phyloP scores from a whole-genome alignment of 1,140 invertebrate genomes.

The Bombus consobrinus region DNA sequence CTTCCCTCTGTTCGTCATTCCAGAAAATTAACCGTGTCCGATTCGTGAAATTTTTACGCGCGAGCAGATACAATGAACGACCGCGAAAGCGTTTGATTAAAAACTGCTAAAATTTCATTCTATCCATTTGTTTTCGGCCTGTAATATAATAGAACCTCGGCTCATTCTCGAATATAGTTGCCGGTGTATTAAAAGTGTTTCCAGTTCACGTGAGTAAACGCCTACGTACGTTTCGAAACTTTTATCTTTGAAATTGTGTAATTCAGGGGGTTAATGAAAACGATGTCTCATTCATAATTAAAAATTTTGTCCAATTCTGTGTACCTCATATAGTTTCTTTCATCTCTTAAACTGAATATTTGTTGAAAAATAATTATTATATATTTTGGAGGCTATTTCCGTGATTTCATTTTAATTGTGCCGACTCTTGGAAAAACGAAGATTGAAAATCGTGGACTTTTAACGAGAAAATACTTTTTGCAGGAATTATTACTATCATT shows the following conservation, averaged over 20 bases:
- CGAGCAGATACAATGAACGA: not conserved
- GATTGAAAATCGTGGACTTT: not conserved
- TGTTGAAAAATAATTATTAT: not conserved
- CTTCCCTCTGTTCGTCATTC: not conserved
- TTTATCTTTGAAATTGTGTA: not conserved
- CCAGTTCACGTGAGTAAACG: not conserved
- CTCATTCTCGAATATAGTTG: not conserved
- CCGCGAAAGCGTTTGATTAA: constrained; percentile 15
- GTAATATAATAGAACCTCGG: constrained; percentile 4
- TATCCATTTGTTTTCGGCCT: not conserved
- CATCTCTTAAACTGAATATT: not conserved
- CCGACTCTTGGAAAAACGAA: not conserved
- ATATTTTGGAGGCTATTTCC: not conserved
- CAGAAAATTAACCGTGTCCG: not conserved
- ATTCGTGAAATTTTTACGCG: constrained; percentile 25
- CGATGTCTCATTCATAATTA: not conserved
- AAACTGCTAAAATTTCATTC: not conserved
- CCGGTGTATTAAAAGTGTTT: not conserved
- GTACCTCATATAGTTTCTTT: not conserved
- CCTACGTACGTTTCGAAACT: not conserved
- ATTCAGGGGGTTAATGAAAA: not conserved
- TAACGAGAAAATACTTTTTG: too few species aligned
- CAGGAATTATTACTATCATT: too few species aligned
- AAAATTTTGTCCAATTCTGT: not conserved
- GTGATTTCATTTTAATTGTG: not conserved